Evolutionary conservation across 2,888 invertebrate species (phyloP).

Genomic region (Leptogaster cylindrica): DNA sequence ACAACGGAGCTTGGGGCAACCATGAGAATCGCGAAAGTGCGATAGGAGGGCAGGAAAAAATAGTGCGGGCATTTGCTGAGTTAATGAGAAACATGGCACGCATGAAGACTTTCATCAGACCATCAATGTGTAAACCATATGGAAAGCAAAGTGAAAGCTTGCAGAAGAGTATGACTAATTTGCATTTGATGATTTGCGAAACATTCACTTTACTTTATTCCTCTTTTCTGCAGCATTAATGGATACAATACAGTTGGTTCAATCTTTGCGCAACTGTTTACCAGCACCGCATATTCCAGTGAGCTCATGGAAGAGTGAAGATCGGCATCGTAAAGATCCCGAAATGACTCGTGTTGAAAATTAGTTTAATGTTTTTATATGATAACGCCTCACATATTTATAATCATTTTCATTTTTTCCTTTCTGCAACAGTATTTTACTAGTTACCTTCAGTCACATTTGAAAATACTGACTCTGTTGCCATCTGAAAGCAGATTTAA

Average conservation of each 20-base stretch:
- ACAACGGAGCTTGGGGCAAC: constrained; percentile 71
- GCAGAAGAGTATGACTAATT: constrained; percentile 75
- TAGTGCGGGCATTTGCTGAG: constrained; percentile 83
- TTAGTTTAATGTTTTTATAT: no score
- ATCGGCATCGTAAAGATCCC: constrained; percentile 68
- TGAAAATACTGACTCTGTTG: no score
- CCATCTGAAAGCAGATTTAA: no score
- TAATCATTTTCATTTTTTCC: no score
- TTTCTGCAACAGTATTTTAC: no score
- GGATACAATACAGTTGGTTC: constrained; percentile 86
- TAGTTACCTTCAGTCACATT: no score
- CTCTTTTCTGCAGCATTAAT: constrained; percentile 69
- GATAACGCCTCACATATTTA: no score
- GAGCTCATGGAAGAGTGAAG: constrained; percentile 89
- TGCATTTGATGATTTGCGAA: constrained; percentile 7
- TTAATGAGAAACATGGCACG: constrained; percentile 87
- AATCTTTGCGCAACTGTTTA: constrained; percentile 81
- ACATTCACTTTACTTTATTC: not conserved
- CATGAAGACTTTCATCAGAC: constrained; percentile 87
- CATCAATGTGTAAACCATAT: constrained; percentile 89
- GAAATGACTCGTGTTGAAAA: constrained; percentile 46
- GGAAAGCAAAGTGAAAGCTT: constrained; percentile 88
- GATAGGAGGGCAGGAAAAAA: constrained; percentile 79
- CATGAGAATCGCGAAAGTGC: constrained; percentile 55
- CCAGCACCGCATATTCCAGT: constrained; percentile 89